Evolutionary conservation across 2,888 invertebrate species (phyloP).

Genomic region (Ophonus ardosiacus): DNA sequence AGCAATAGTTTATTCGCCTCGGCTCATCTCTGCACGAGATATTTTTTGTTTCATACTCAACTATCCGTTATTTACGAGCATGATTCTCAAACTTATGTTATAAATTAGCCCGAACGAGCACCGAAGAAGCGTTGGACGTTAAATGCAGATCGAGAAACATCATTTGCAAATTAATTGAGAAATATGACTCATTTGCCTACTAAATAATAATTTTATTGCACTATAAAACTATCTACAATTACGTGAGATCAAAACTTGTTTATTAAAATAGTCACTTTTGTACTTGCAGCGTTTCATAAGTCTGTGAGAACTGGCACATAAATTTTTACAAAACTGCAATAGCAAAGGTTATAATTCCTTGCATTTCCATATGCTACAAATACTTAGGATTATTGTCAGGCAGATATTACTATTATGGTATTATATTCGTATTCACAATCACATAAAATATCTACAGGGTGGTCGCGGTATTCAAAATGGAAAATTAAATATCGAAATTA

Average conservation of each 20-base stretch:
- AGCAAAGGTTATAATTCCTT: neutral
- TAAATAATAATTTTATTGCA: conserved; percentile 47
- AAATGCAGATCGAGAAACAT: conserved; percentile 42
- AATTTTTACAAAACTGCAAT: conserved; percentile 19
- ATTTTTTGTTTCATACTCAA: conserved; percentile 45
- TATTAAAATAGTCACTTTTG: conserved; percentile 42
- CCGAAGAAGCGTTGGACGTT: neutral
- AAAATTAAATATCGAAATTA: no score
- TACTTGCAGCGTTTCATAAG: conserved; percentile 19
- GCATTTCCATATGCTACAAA: neutral
- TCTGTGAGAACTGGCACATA: conserved; percentile 24
- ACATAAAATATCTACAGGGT: no score
- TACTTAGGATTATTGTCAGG: neutral
- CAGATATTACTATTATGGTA: neutral
- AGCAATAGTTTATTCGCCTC: conserved; percentile 49
- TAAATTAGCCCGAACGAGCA: conserved; percentile 23
- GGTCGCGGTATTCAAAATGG: no score
- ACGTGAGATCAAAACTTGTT: conserved; percentile 40
- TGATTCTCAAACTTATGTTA: conserved; percentile 36
- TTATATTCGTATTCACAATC: neutral
- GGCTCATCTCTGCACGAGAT: conserved; percentile 24
- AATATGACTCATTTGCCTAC: conserved; percentile 47
- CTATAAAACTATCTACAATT: conserved; percentile 36
- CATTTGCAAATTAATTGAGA: conserved; percentile 50
- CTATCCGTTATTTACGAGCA: conserved; percentile 39